Evolutionary conservation across 2,888 invertebrate species (phyloP).

Genomic region (Seira ritae): DNA sequence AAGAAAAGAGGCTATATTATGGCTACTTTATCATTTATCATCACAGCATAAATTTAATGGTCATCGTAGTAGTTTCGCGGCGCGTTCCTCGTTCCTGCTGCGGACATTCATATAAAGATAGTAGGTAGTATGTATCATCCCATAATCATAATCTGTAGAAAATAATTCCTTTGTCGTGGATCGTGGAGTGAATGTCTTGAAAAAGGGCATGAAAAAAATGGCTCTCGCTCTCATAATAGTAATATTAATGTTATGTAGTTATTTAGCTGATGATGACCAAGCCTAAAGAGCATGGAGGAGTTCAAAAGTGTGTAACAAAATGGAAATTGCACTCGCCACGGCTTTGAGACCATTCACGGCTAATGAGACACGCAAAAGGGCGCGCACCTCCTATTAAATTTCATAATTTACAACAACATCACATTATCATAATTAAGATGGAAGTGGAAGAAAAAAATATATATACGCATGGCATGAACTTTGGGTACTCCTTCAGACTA

Average conservation of each 20-base stretch:
- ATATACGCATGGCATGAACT: too few species aligned
- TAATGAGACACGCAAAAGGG: conserved; percentile 59
- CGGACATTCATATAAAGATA: background rate
- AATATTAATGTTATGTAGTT: too few species aligned
- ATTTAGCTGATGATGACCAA: too few species aligned
- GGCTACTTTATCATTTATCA: background rate
- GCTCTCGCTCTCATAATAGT: too few species aligned
- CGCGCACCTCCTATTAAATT: conserved; percentile 57
- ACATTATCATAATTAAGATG: conserved; percentile 63
- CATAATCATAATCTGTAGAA: background rate
- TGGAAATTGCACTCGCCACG: conserved; percentile 23
- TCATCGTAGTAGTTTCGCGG: background rate
- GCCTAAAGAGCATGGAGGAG: conserved; percentile 37
- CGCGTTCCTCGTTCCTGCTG: conserved; percentile 5
- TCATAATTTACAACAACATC: conserved; percentile 63
- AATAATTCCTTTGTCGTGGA: background rate
- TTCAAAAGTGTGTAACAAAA: conserved; percentile 43
- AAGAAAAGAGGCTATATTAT: too few species aligned
- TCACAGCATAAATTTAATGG: conserved; percentile 20
- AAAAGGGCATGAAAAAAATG: background rate
- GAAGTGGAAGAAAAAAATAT: conserved; percentile 14
- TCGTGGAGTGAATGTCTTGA: background rate
- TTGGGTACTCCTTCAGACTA: background rate
- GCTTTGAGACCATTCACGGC: too few species aligned
- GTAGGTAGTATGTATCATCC: too few species aligned